Conservation (phyloP, 2,888 invertebrate genomes). For the Gastrophysa polygoni region DNA sequence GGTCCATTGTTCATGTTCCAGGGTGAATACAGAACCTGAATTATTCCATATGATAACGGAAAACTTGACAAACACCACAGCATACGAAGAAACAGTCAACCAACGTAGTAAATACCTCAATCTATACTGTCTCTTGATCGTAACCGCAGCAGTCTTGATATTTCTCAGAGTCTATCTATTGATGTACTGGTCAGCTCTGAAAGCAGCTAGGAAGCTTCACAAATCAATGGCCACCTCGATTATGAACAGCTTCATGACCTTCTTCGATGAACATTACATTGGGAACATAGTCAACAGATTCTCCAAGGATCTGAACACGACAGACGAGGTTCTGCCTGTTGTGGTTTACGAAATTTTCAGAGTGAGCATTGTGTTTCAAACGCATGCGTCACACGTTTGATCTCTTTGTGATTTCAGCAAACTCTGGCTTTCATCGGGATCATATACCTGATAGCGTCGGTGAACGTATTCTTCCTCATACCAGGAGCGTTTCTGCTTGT, state of each 20-base stretch:
- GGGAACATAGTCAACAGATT: conserved; percentile 63
- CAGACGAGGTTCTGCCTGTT: conserved; percentile 60
- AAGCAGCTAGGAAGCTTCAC: conserved; percentile 58
- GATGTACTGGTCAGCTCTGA: conserved; percentile 40
- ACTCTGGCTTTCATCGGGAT: conserved; percentile 71
- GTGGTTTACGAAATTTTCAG: conserved; percentile 40
- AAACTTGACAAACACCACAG: conserved; percentile 33
- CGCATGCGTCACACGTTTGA: background rate
- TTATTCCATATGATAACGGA: conserved; percentile 18
- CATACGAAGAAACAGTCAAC: conserved; percentile 23
- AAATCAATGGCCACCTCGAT: conserved; percentile 63
- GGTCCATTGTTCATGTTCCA: too few relatives aligned
- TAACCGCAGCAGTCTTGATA: conserved; percentile 27
- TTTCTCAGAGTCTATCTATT: conserved; percentile 30
- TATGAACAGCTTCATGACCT: conserved; percentile 62
- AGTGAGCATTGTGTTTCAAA: conserved; percentile 28
- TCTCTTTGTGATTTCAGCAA: conserved; percentile 54
- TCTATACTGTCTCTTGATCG: conserved; percentile 29
- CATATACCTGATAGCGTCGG: conserved; percentile 61
- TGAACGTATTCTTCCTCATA: conserved; percentile 71
- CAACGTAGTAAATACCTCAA: conserved; percentile 28
- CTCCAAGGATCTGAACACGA: conserved; percentile 71
- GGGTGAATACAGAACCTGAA: conserved; percentile 39
- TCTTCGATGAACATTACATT: conserved; percentile 52
- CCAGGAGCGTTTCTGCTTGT: conserved; percentile 69